These are phyloP conservation scores for Simalia tracyae DNA, from an alignment of 2,797 vertebrate species.

Conservation along the genomic window DNA sequence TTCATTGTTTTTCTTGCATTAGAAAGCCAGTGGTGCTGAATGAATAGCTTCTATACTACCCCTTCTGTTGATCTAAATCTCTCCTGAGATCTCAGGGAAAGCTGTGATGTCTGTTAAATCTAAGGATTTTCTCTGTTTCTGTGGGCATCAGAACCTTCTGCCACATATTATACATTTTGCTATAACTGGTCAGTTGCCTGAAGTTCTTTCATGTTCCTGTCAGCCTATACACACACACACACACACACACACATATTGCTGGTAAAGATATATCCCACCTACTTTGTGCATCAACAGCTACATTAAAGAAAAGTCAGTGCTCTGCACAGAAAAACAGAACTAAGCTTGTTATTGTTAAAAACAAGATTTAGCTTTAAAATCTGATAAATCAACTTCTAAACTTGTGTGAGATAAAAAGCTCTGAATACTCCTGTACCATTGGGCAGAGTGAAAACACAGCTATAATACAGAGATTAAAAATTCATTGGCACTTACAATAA, in stretches of 20 bases:
- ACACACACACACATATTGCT: no score
- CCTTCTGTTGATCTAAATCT: background rate
- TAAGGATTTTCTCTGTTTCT: background rate
- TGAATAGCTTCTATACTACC: accelerated
- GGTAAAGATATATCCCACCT: background rate
- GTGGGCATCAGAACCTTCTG: background rate
- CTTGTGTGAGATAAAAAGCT: background rate
- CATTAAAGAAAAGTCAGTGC: background rate
- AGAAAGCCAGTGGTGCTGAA: background rate
- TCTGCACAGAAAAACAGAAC: background rate
- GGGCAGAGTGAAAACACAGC: background rate
- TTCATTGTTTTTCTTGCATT: background rate
- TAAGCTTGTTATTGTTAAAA: background rate
- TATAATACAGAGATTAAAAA: constrained; percentile 5
- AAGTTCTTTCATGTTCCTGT: background rate
- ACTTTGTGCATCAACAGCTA: background rate
- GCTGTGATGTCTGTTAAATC: background rate
- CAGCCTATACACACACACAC: no score
- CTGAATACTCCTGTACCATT: background rate
- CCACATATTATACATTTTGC: background rate
- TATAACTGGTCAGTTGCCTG: no score
- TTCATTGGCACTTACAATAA: background rate
- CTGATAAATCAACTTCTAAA: background rate
- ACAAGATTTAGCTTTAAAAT: background rate
- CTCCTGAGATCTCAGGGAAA: no score